These are phyloP conservation scores for Phyto melanocephala DNA, from an alignment of 2,888 invertebrate genomes.

Conservation along the genomic window DNA sequence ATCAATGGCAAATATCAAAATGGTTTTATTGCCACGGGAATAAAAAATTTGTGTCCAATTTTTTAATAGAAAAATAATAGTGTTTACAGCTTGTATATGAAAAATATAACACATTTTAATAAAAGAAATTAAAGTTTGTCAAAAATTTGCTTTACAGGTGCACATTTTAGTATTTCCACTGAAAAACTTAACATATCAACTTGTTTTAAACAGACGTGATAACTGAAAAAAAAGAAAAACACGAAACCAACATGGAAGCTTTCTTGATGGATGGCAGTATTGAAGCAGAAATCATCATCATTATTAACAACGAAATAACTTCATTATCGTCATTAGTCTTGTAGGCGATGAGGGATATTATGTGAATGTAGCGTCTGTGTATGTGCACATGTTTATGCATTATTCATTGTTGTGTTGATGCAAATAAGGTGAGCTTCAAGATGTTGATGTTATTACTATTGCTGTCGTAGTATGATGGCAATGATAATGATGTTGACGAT, in stretches of 20 bases:
- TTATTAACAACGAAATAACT: slow-evolving; percentile 28
- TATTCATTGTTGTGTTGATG: slow-evolving; percentile 52
- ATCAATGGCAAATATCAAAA: too few relatives aligned
- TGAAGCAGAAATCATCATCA: slow-evolving; percentile 65
- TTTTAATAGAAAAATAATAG: too few relatives aligned
- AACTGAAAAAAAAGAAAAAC: slow-evolving; percentile 7
- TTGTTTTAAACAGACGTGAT: too few relatives aligned
- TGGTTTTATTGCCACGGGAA: too few relatives aligned
- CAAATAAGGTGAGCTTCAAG: slow-evolving; percentile 51
- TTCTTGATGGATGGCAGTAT: slow-evolving; percentile 64
- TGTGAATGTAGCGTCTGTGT: neutral
- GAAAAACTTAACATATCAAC: neutral
- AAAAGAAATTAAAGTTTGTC: too few relatives aligned
- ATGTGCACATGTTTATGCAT: slow-evolving; percentile 61
- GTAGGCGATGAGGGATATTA: slow-evolving; percentile 4
- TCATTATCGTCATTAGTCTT: slow-evolving; percentile 32
- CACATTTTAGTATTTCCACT: too few relatives aligned
- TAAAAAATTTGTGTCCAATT: too few relatives aligned
- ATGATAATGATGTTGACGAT: slow-evolving; percentile 19
- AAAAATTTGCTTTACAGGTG: too few relatives aligned
- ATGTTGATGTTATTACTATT: slow-evolving; percentile 26
- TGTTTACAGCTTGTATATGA: too few relatives aligned
- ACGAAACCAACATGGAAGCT: slow-evolving; percentile 25
- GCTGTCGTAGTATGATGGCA: neutral
- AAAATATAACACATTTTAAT: too few relatives aligned